Conservation (phyloP, 1,140 invertebrate genomes). For the Metopolophium dirhodum region DNA sequence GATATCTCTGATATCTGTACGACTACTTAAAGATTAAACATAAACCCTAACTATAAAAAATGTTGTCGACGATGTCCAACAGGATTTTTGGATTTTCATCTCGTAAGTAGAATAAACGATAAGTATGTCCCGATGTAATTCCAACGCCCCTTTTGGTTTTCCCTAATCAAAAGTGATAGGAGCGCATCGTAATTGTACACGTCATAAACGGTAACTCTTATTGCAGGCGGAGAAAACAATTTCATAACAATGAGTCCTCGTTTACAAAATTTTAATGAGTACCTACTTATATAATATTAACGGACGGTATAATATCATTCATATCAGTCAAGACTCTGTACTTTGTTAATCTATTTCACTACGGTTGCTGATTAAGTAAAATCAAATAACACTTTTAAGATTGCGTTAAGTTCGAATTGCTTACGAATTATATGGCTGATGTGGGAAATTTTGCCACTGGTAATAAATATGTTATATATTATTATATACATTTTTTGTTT, state of each 20-base stretch:
- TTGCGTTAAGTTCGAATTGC: neutral
- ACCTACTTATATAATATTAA: neutral
- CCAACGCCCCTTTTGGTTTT: neutral
- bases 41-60: constrained; percentile 29
- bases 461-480: no score
- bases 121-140: neutral
- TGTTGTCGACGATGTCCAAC: neutral
- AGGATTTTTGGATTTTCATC: constrained; percentile 29
- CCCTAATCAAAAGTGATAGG: neutral
- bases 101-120: constrained; percentile 33
- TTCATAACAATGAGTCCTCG: neutral
- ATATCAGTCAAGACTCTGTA: neutral
- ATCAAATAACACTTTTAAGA: neutral
- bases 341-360: neutral
- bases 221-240: neutral
- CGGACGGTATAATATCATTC: neutral
- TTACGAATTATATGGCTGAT: neutral
- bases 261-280: neutral
- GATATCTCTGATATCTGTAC: neutral
- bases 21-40: constrained; percentile 5
- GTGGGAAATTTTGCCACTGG: no score
- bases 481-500: neutral
- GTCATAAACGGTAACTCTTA: neutral
- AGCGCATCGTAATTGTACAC: neutral
- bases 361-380: neutral